These are phyloP conservation scores for Encarsia formosa DNA, from an alignment of 2,888 invertebrate genomes.

Conservation along the genomic window DNA sequence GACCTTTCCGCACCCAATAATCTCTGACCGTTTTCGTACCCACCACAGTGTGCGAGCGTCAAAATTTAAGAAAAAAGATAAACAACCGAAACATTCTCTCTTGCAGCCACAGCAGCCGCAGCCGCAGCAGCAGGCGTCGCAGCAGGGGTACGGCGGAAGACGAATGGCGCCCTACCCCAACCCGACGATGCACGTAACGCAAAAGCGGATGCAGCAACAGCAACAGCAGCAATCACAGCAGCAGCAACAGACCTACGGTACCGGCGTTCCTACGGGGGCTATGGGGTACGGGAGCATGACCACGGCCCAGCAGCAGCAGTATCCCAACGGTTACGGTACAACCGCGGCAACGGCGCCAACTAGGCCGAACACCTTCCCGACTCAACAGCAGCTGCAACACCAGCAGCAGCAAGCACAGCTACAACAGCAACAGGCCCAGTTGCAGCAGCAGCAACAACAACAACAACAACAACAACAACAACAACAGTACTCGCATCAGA, in stretches of 20 bases:
- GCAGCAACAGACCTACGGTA: constrained; percentile 33
- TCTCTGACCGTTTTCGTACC: too few relatives aligned
- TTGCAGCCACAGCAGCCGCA: constrained; percentile 14
- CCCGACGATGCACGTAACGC: constrained; percentile 80
- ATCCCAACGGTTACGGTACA: constrained; percentile 14
- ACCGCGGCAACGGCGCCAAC: background rate
- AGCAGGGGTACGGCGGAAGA: constrained; percentile 56
- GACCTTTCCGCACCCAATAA: too few relatives aligned
- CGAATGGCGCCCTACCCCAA: constrained; percentile 82
- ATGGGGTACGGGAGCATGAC: constrained; percentile 28
- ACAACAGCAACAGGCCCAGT: constrained; percentile 20
- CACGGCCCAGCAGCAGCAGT: constrained; percentile 12
- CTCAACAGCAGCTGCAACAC: constrained; percentile 43
- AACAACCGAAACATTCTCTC: background rate
- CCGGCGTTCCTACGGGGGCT: constrained; percentile 34
- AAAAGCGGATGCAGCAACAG: constrained; percentile 61
- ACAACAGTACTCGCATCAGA: constrained; percentile 39
- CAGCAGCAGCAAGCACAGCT: constrained; percentile 41
- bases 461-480: constrained; percentile 10
- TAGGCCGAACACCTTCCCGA: constrained; percentile 12
- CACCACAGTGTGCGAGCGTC: too few relatives aligned
- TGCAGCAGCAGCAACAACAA: constrained; percentile 16
- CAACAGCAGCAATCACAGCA: constrained; percentile 33
- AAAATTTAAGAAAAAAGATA: background rate
- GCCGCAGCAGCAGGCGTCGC: constrained; percentile 27